These are phyloP conservation scores for Mugil cephalus DNA, from an alignment of 2,113 vertebrate genomes.

Conservation along the genomic window DNA sequence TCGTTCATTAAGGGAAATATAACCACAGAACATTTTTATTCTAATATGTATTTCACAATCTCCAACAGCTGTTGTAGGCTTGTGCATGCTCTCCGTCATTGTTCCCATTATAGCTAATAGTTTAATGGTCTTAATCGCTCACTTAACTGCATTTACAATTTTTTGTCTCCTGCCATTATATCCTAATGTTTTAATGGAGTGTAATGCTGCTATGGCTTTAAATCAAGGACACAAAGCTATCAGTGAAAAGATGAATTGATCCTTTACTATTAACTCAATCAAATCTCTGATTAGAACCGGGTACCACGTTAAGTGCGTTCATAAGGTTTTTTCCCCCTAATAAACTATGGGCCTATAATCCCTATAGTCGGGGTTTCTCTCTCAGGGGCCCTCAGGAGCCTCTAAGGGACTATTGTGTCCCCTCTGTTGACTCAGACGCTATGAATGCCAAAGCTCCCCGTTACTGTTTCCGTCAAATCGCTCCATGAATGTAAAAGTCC, in stretches of 20 bases:
- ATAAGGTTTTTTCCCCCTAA: slow-evolving; percentile 6
- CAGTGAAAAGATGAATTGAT: not conserved
- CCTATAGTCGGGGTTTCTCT: slow-evolving; percentile 59
- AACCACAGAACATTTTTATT: too few relatives aligned
- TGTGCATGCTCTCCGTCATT: not conserved
- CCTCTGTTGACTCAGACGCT: slow-evolving; percentile 80
- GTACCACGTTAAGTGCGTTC: slow-evolving; percentile 7
- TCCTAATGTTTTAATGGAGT: not conserved
- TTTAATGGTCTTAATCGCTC: not conserved
- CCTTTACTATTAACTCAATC: slow-evolving; percentile 34
- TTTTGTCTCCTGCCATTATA: not conserved
- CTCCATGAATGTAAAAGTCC: slow-evolving; percentile 84
- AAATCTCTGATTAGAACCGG: slow-evolving; percentile 27
- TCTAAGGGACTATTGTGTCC: slow-evolving; percentile 74
- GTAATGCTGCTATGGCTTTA: not conserved
- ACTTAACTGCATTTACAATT: not conserved
- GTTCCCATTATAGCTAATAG: not conserved
- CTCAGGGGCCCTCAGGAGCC: slow-evolving; percentile 72
- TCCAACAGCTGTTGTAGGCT: not conserved
- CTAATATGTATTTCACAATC: too few relatives aligned
- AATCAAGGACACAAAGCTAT: not conserved
- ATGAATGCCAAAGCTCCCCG: slow-evolving; percentile 82
- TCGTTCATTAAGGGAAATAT: too few relatives aligned
- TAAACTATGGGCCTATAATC: slow-evolving; percentile 59
- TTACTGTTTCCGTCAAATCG: slow-evolving; percentile 82